Evolutionary conservation across 2,113 vertebrate species (phyloP).

Genomic region (Xyrauchen texanus): DNA sequence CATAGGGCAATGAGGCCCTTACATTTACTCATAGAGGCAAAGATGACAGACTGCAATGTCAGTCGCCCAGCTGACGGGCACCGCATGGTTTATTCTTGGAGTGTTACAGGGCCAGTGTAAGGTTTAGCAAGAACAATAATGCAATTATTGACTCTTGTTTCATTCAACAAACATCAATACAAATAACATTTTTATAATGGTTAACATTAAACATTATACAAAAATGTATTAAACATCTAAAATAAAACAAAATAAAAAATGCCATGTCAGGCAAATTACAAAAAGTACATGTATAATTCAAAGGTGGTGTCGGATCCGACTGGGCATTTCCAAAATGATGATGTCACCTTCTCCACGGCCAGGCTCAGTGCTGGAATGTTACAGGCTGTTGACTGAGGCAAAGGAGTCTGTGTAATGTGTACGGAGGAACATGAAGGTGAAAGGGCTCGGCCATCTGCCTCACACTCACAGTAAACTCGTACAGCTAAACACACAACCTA

Average conservation of each 20-base stretch:
- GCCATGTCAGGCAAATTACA: too few relatives aligned
- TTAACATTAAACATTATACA: too few relatives aligned
- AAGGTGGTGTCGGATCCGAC: not conserved
- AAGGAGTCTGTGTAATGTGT: conserved; percentile 64
- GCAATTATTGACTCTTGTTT: too few relatives aligned
- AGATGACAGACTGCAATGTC: conserved; percentile 7
- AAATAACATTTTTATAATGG: too few relatives aligned
- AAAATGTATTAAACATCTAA: too few relatives aligned
- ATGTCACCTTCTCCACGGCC: conserved; percentile 57
- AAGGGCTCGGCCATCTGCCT: conserved; percentile 40
- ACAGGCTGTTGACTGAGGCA: conserved; percentile 68
- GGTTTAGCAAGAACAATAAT: not conserved
- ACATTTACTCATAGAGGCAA: not conserved
- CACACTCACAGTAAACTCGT: conserved; percentile 40
- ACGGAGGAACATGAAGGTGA: conserved; percentile 52
- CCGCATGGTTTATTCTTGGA: conserved; percentile 16
- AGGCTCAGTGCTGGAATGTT: conserved; percentile 65
- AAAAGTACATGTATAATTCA: too few relatives aligned
- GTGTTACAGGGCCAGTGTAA: conserved; percentile 22
- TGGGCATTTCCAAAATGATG: conserved; percentile 40
- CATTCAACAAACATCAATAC: too few relatives aligned
- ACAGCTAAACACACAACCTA: conserved; percentile 51
- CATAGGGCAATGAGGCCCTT: not conserved
- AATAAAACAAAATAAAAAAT: too few relatives aligned
- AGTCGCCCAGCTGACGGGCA: too few relatives aligned